Base-by-base conservation (phyloP, 2,888 invertebrate genomes). In the Netelia virgata region DNA sequence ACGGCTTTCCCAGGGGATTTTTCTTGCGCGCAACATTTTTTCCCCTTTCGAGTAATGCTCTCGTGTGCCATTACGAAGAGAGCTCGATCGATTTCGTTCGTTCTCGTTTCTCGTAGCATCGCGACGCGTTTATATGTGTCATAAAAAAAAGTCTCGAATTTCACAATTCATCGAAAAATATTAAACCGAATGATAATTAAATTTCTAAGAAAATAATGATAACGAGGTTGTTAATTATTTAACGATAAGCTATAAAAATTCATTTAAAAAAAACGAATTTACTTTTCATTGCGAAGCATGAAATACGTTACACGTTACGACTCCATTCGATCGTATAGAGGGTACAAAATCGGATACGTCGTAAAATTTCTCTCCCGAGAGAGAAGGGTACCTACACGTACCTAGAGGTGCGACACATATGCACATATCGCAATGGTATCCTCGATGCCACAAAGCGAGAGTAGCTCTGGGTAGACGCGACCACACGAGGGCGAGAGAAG, bases 401-500 rank as follows among this genome's bases (percentile, higher is more conserved):
- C 11, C 11, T 55, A n/a, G n/a, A n/a, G n/a, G n/a, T n/a, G n/a
- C n/a, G n/a, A n/a, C n/a, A n/a, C n/a, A n/a, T n/a, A 81, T 69
- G 57, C 53, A 72, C 72, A 36, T 36, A 72, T 64, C 50, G 57
- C 43, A 18, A 43, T 43, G 41, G 43, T 77, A 81, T 82, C 82
- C 36, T 36, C 82, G 82, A 84, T 77, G 77, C 43, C 16, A 77
- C n/a, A 63, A 28, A 70, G 57, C 63, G 11, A 8, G 47, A 14
- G 47, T 47, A 47, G 41, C 18, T 10, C 28, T 3, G 23, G 47
- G 47, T 11, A 68, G 69, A 74, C 69, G 74, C 78, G 78, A 83
- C 78, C 74, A 59, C 68, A 55, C 36, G 69, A 83, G 74, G n/a
- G 63, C 57, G 47, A 74, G 63, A 57, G 75, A 72, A 69, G 43